Evolutionary conservation across 2,113 vertebrate genomes (phyloP).

Genomic region (Anas platyrhynchos): DNA sequence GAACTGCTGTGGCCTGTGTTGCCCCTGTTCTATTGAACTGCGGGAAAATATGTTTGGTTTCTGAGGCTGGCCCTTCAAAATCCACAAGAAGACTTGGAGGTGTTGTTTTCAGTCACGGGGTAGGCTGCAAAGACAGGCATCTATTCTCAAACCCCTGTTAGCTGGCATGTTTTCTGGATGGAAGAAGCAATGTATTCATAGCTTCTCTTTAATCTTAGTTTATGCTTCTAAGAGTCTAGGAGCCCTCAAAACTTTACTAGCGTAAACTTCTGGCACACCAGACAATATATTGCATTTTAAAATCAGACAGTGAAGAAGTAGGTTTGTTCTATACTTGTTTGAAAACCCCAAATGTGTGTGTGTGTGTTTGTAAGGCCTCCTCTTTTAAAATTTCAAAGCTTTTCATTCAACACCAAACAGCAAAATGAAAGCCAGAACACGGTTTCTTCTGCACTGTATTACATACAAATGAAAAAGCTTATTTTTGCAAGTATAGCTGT

Average conservation of each 20-base stretch:
- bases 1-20: not conserved
- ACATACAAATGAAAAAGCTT: slow-evolving; percentile 15
- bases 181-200: not conserved
- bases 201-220: not conserved
- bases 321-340: not conserved
- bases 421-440: not conserved
- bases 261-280: not conserved
- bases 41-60: not conserved
- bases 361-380: not conserved
- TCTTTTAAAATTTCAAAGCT: not conserved
- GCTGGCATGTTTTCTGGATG: not conserved
- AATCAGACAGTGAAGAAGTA: not conserved
- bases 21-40: not conserved
- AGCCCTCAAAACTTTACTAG: not conserved
- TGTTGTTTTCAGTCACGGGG: not conserved
- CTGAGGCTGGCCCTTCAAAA: not conserved
- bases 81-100: not conserved
- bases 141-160: not conserved
- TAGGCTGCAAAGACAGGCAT: not conserved
- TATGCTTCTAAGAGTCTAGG: not conserved
- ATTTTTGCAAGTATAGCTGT: slow-evolving; percentile 4
- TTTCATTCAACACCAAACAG: not conserved
- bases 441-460: not conserved
- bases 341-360: not conserved
- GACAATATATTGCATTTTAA: not conserved